Base-by-base conservation (phyloP, 2,888 invertebrate genomes). In the Acronicta alni region DNA sequence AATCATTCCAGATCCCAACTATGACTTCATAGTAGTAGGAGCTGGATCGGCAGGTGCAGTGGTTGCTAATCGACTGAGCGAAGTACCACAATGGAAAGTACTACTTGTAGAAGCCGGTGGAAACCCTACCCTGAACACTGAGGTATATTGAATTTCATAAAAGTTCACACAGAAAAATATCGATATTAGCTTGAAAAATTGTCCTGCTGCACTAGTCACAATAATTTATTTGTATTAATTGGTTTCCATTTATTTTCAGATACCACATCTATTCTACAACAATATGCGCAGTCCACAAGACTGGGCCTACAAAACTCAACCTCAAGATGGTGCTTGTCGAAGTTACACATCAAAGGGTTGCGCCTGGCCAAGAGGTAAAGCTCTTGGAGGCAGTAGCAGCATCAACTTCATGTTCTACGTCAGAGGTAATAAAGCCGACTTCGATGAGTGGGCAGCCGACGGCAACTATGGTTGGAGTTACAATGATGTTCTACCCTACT, bases 401-500 rank as follows among this genome's bases (percentile, higher is more conserved):
- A 89, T 96, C 17, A 96, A 96, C 78, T 95, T 94, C 42, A 96
- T 96, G 95, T 87, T 96, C 51, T 96, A 95, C 76, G 88, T 96
- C 4, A 90, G 95, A 39, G 96, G 96, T 0, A 95, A 94, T 72
- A 87, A 83, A 0, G 79, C 82, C 8, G 95, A 96, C 76, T 96
- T 93, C 65, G 88, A 95, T 44, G 83, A 88, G 48, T 96, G 96
- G 96, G 89, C 93, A 45, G 80, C 82, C 0, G 75, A 86, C 30
- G 95, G 95, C 14, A 95, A 95, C 67, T 81, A 81, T 90, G 97
- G 96, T 37, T 97, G 97, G 97, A 93, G 95, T 60, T 97, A 95
- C 85, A 87, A 95, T 0, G 95, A 95, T 10, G 93, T 97, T 1
- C 86, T 97, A 6, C 95, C 95, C 0, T 97, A 97, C 84, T 97